Evolutionary conservation across 2,797 vertebrate species (phyloP), one percentile per base, ranked within the genome.

Genomic region (Rhynchonycteris naso): DNA sequence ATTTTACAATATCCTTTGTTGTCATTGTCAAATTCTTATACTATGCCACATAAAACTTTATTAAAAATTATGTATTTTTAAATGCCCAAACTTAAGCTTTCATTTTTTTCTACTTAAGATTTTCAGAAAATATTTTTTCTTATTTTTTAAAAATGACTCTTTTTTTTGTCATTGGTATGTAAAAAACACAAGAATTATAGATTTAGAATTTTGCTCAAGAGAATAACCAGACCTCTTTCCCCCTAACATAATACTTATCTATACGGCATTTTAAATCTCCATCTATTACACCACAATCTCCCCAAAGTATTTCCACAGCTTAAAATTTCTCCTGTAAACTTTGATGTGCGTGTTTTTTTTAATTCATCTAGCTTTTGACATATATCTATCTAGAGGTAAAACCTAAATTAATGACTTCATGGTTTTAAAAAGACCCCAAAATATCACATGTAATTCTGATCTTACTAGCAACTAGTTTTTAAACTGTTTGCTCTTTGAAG

Each of bases 161-260:
- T 86, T 12, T 74, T 87, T 33, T 75, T 71, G 26, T 72, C 38
- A 30, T 35, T 61, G 14, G 52, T 63, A 54, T 18, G 5, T 84
- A 81, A 88, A 69, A 88, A 84, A 54, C 14, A 50, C 5, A 80
- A 68, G 33, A 87, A 92, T 30, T 56, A 85, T 18, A 82, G 74
- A n/a, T 56, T 61, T 74, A 9, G 74, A 87, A 59, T 95, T 81
- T 90, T 68, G 65, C 82, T 87, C 76, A 58, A 88, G 59, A 21
- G 38, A 50, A 75, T 76, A 84, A 33, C 21, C 16, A 86, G 69
- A 54, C n/a, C 52, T 15, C 58, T 79, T 69, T 75, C 61, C 69
- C 80, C 84, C n/a, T 69, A 63, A 52, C 47, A 72, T 26, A 83
- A 24, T 5, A 33, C 58, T 84, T 61, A 76, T 52, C 84, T 75